A percentile compares a stretch with the other conserved stretches of the same genome.
phyloP scores from a whole-genome alignment of 2,113 vertebrate genomes.

The Brevimyrus niger region DNA sequence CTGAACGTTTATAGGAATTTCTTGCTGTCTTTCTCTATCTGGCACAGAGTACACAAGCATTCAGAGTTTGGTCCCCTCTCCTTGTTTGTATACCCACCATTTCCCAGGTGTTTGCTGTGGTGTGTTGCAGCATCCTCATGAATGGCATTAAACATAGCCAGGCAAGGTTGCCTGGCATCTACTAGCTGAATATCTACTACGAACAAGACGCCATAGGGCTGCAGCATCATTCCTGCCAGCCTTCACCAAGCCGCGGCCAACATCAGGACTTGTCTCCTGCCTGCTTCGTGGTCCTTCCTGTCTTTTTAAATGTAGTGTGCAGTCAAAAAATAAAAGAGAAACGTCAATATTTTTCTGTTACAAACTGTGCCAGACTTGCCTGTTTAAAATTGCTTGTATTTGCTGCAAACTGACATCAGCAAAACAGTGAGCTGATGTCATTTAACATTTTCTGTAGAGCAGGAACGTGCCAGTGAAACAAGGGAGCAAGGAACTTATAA shows the following conservation, averaged over 20 bases:
- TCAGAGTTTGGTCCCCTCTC: neutral
- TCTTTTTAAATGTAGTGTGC: neutral
- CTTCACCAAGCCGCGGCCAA: neutral
- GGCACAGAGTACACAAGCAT: neutral
- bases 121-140: neutral
- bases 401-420: neutral
- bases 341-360: neutral
- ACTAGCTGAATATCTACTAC: neutral
- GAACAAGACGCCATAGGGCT: neutral
- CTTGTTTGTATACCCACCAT: neutral
- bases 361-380: neutral
- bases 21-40: too few relatives aligned
- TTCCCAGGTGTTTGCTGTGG: constrained; percentile 3
- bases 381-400: neutral
- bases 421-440: neutral
- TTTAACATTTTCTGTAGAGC: neutral
- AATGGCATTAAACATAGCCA: neutral
- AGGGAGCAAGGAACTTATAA: neutral
- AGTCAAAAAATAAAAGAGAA: neutral
- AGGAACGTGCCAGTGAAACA: neutral
- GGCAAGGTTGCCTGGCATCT: neutral
- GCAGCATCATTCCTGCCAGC: neutral
- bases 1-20: neutral
- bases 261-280: neutral
- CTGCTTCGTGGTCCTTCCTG: neutral